Evolutionary conservation across 2,888 invertebrate genomes (phyloP).

Genomic region (Chironomus tentans): DNA sequence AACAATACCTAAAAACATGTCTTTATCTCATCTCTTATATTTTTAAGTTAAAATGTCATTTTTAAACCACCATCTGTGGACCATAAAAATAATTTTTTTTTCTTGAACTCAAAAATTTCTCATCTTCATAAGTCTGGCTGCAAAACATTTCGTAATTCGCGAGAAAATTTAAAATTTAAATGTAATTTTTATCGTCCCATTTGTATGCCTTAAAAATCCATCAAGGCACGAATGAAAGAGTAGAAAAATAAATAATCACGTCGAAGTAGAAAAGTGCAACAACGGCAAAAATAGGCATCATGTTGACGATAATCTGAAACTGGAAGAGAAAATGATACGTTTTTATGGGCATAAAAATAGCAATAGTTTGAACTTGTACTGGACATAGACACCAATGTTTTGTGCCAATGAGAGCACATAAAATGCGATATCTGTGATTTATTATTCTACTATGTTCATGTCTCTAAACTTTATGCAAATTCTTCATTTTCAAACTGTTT

Average conservation of each 20-base stretch:
- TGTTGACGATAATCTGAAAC: conserved; percentile 5
- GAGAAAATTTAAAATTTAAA: no score
- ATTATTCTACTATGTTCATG: background rate
- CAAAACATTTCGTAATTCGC: no score
- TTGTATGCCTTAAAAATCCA: background rate
- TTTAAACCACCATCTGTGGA: no score
- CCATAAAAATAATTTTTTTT: no score
- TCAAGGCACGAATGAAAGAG: background rate
- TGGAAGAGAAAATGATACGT: conserved; percentile 21
- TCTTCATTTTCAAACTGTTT: background rate
- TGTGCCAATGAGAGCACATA: conserved; percentile 4
- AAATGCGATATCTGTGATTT: background rate
- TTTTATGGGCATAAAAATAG: background rate
- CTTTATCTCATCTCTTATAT: no score
- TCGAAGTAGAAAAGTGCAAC: background rate
- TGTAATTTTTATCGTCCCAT: background rate
- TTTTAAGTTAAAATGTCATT: no score
- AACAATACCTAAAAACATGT: no score
- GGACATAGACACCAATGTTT: no score
- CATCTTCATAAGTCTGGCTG: no score
- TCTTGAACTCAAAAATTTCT: no score
- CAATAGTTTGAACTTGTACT: no score
- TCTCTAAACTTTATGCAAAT: background rate
- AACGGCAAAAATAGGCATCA: background rate
- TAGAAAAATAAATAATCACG: background rate